Evolutionary conservation across 2,888 invertebrate species (phyloP).

Genomic region (Stegophylla sp.): DNA sequence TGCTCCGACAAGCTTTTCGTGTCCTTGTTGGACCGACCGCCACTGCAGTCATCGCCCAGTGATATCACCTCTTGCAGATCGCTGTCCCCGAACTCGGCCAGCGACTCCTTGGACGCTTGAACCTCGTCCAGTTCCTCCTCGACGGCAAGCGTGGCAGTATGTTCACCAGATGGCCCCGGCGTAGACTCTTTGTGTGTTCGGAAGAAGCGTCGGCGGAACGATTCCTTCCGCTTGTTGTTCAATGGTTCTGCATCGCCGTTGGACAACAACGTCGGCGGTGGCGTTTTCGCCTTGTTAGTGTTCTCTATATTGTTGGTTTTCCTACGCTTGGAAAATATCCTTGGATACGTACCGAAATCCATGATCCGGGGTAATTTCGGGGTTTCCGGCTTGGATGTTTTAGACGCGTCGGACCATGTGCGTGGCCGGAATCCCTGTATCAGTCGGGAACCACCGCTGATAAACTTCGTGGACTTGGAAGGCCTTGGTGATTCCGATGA

Average conservation of each 20-base stretch:
- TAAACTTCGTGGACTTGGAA: conserved; percentile 67
- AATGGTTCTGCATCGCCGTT: conserved; percentile 11
- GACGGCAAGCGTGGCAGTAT: conserved; percentile 46
- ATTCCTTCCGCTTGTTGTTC: not conserved
- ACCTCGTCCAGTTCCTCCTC: conserved; percentile 58
- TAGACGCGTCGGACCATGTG: conserved; percentile 66
- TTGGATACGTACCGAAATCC: conserved; percentile 80
- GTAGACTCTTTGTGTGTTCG: conserved; percentile 63
- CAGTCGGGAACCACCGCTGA: conserved; percentile 66
- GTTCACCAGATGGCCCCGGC: conserved; percentile 61
- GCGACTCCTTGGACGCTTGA: conserved; percentile 59
- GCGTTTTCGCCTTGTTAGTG: conserved; percentile 39
- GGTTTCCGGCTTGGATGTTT: conserved; percentile 65
- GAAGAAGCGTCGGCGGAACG: conserved; percentile 35
- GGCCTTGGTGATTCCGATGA: conserved; percentile 72
- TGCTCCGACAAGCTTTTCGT: conserved; percentile 63
- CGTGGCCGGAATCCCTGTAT: conserved; percentile 50
- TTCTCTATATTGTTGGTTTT: conserved; percentile 65
- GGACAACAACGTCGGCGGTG: conserved; percentile 46
- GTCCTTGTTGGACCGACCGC: conserved; percentile 61
- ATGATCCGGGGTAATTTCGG: conserved; percentile 26
- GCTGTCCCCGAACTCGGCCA: conserved; percentile 60
- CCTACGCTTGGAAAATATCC: conserved; percentile 68
- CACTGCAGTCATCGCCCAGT: conserved; percentile 60
- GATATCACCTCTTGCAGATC: conserved; percentile 60